Conservation (phyloP, 2,888 invertebrate species). For the Dicranocentrus wangi region DNA sequence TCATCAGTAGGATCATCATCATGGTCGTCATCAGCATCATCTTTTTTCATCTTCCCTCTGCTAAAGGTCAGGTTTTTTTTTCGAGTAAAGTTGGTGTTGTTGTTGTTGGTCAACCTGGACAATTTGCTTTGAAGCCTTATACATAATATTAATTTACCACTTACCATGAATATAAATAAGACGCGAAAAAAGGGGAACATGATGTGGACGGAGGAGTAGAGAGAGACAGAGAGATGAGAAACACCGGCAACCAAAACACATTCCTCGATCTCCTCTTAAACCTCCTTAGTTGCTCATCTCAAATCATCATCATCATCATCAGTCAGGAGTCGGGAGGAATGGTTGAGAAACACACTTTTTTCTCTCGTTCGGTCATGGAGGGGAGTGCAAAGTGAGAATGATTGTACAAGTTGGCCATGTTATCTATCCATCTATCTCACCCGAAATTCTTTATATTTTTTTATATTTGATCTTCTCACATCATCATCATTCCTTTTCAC, state of each 20-base stretch:
- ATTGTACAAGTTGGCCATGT: neutral
- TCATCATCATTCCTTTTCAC: neutral
- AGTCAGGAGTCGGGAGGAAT: neutral
- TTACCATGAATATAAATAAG: slow-evolving; percentile 22
- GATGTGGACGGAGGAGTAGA: neutral
- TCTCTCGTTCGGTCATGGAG: too few species aligned
- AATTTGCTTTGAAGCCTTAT: slow-evolving; percentile 6
- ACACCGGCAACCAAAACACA: neutral
- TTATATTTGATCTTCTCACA: neutral
- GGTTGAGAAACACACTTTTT: neutral
- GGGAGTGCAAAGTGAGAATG: slow-evolving; percentile 5
- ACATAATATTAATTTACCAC: slow-evolving; percentile 42
- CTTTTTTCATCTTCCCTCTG: neutral
- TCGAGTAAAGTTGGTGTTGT: neutral
- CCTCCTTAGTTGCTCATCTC: neutral
- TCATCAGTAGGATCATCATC: slow-evolving; percentile 17
- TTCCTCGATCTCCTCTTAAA: slow-evolving; percentile 2
- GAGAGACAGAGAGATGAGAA: neutral
- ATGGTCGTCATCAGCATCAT: slow-evolving; percentile 4
- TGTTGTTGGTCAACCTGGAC: slow-evolving; percentile 1
- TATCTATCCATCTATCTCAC: slow-evolving; percentile 13
- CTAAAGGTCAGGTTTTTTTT: slow-evolving; percentile 35
- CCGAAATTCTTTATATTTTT: neutral
- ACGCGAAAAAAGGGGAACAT: slow-evolving; percentile 5
- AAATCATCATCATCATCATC: slow-evolving; percentile 10